Evolutionary conservation across 2,113 vertebrate genomes (phyloP).

Genomic region (Sinocyclocheilus anophthalmus): DNA sequence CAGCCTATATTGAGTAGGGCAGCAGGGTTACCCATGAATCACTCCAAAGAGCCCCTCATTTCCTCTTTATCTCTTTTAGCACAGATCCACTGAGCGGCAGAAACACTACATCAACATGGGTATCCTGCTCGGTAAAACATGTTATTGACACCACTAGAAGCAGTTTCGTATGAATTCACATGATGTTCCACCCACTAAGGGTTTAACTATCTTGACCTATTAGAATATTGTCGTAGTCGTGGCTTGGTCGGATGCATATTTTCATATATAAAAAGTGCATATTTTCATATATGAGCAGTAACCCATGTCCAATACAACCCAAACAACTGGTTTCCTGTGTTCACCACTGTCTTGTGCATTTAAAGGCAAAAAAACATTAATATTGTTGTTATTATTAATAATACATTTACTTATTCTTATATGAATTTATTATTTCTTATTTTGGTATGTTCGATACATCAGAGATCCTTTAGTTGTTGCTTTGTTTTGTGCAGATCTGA

Average conservation of each 20-base stretch:
- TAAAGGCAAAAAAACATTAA: too few species aligned
- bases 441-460: neutral
- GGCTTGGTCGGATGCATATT: neutral
- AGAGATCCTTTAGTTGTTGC: slow-evolving; percentile 13
- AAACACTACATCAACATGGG: neutral
- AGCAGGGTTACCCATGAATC: slow-evolving; percentile 28
- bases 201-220: neutral
- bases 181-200: neutral
- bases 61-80: slow-evolving; percentile 1
- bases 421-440: neutral
- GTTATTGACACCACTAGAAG: neutral
- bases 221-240: neutral
- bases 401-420: neutral
- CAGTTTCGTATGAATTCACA: neutral
- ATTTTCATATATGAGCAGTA: neutral
- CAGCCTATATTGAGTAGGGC: neutral
- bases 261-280: neutral
- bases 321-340: too few species aligned
- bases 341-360: too few species aligned
- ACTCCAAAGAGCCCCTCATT: neutral
- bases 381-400: too few species aligned
- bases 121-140: neutral
- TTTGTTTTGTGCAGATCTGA: slow-evolving; percentile 46
- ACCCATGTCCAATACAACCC: too few species aligned
- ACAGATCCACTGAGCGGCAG: neutral